Percentiles rank a stretch among this genome's conserved stretches.
These are phyloP conservation scores for Vesta saturnalis DNA, from an alignment of 2,888 invertebrate species.

Conservation along the genomic window DNA sequence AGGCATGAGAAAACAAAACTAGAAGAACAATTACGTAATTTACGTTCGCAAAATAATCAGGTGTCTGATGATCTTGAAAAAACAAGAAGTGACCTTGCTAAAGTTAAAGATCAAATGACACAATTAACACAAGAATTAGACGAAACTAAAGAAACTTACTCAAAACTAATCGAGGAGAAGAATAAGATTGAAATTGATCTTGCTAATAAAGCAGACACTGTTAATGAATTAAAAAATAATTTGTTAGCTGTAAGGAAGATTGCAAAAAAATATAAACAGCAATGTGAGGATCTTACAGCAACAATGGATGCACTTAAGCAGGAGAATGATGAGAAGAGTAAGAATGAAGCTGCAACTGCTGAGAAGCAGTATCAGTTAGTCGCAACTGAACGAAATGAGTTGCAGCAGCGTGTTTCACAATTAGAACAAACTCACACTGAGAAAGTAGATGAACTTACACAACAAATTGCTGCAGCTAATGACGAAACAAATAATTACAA, in stretches of 20 bases:
- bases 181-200: slow-evolving; percentile 73
- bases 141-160: slow-evolving; percentile 70
- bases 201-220: slow-evolving; percentile 71
- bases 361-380: slow-evolving; percentile 62
- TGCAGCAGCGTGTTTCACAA: slow-evolving; percentile 59
- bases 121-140: slow-evolving; percentile 71
- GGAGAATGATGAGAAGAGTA: slow-evolving; percentile 63
- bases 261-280: slow-evolving; percentile 91
- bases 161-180: slow-evolving; percentile 69
- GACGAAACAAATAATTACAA: slow-evolving; percentile 68
- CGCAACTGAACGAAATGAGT: slow-evolving; percentile 63
- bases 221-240: slow-evolving; percentile 65
- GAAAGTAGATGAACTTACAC: slow-evolving; percentile 61
- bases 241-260: slow-evolving; percentile 76
- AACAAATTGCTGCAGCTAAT: slow-evolving; percentile 59
- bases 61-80: slow-evolving; percentile 74
- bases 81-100: slow-evolving; percentile 70
- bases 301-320: slow-evolving; percentile 64
- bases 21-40: slow-evolving; percentile 73
- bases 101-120: slow-evolving; percentile 67
- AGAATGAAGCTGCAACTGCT: slow-evolving; percentile 63
- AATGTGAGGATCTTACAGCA: slow-evolving; percentile 80
- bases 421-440: slow-evolving; percentile 63
- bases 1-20: slow-evolving; percentile 73
- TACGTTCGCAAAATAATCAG: slow-evolving; percentile 69